Conservation (phyloP, 2,797 vertebrate genomes). For the Lacerta agilis region DNA sequence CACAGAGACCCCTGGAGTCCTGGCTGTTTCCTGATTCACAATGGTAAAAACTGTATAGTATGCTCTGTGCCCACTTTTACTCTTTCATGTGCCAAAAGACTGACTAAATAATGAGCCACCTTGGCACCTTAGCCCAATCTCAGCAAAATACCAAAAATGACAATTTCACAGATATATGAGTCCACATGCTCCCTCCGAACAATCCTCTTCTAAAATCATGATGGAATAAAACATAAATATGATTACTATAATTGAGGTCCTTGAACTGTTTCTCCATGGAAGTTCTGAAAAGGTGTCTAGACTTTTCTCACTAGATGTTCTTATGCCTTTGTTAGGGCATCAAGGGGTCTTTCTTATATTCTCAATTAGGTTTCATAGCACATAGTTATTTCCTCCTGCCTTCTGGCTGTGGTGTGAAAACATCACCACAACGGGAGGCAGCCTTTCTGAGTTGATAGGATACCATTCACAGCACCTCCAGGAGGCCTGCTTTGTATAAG, state of each 20-base stretch:
- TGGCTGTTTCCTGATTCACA: constrained; percentile 30
- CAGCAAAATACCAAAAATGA: constrained; percentile 55
- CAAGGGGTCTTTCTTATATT: neutral
- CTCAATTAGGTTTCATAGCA: neutral
- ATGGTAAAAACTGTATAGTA: constrained; percentile 26
- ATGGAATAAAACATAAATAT: neutral
- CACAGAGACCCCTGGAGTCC: constrained; percentile 27
- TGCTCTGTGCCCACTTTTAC: constrained; percentile 27
- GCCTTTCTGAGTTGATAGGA: neutral
- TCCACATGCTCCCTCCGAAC: constrained; percentile 52
- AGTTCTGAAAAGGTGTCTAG: neutral
- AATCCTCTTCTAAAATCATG: constrained; percentile 52
- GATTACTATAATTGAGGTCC: neutral
- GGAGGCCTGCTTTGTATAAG: neutral
- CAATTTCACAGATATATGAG: constrained; percentile 56
- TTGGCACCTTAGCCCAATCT: constrained; percentile 51
- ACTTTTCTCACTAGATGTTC: neutral
- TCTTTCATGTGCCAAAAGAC: constrained; percentile 49
- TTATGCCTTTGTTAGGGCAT: neutral
- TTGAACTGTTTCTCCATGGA: neutral
- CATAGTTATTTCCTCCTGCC: neutral
- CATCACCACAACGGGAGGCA: neutral
- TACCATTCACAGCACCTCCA: neutral
- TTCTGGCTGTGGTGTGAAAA: neutral
- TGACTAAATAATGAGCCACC: constrained; percentile 57